phyloP scores from a whole-genome alignment of 2,113 vertebrate genomes.

The Ctenodactylus gundi region DNA sequence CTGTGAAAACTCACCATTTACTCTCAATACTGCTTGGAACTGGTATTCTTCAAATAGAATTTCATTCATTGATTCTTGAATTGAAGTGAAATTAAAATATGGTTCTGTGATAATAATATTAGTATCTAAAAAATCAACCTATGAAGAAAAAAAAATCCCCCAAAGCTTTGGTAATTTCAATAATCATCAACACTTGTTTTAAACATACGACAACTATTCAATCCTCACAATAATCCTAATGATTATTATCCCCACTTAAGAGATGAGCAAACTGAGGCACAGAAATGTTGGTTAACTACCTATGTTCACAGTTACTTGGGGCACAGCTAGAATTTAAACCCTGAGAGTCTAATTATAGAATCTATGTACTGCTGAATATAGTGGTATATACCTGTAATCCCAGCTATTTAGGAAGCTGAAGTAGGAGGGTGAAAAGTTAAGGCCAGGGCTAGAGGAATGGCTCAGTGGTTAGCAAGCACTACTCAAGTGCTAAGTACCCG shows the following conservation, averaged over 20 bases:
- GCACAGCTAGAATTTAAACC: background rate
- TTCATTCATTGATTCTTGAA: conserved; percentile 99
- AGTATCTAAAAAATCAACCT: conserved; percentile 98
- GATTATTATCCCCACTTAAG: background rate
- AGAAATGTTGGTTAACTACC: background rate
- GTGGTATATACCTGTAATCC: background rate
- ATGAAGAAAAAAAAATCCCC: conserved; percentile 52
- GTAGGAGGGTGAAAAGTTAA: background rate
- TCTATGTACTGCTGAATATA: background rate
- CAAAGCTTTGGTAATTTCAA: conserved; percentile 43
- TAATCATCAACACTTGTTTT: background rate
- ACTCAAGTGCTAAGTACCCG: too few species aligned
- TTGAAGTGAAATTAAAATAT: conserved; percentile 98
- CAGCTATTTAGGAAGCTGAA: background rate
- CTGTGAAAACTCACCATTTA: conserved; percentile 88
- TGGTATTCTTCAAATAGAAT: conserved; percentile 99
- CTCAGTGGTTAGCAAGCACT: too few species aligned
- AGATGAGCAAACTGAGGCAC: background rate
- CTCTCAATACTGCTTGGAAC: conserved; percentile 95
- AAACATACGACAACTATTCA: background rate
- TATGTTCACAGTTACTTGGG: background rate
- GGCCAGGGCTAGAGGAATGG: too few species aligned
- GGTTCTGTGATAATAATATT: conserved; percentile 96
- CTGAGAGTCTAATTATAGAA: background rate
- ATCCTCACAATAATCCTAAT: conserved; percentile 8